Evolutionary conservation across 2,888 invertebrate genomes (phyloP).

Genomic region (Rhaphigaster nebulosa): DNA sequence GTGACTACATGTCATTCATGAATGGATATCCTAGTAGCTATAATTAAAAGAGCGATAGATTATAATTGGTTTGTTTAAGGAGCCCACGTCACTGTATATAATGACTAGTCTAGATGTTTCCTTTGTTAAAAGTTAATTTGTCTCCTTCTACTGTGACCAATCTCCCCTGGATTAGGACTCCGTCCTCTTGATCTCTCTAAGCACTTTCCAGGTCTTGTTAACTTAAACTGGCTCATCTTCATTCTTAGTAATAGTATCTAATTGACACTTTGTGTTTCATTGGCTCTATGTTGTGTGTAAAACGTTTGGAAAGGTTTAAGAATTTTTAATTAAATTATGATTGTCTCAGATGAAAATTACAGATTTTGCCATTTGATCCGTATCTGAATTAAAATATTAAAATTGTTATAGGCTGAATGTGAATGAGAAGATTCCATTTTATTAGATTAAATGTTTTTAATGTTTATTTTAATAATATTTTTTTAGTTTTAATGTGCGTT

Average conservation of each 20-base stretch:
- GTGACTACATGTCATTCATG: background rate
- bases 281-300: too few species aligned
- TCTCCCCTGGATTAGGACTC: background rate
- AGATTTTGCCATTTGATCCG: too few species aligned
- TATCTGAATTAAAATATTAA: too few species aligned
- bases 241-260: background rate
- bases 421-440: too few species aligned
- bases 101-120: background rate
- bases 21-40: background rate
- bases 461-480: too few species aligned
- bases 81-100: background rate
- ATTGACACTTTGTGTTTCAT: background rate
- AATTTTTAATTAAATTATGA: too few species aligned
- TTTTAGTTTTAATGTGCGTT: too few species aligned
- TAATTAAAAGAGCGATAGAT: background rate
- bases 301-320: too few species aligned
- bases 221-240: background rate
- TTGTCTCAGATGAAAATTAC: too few species aligned
- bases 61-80: background rate
- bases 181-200: background rate
- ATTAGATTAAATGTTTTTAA: too few species aligned
- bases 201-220: background rate
- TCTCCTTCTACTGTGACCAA: conserved; percentile 3
- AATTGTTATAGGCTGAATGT: too few species aligned
- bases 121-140: conserved; percentile 7